Evolutionary conservation across 2,888 invertebrate species (phyloP), one percentile per base, ranked within the genome.

Genomic region (Rotaria sp.): DNA sequence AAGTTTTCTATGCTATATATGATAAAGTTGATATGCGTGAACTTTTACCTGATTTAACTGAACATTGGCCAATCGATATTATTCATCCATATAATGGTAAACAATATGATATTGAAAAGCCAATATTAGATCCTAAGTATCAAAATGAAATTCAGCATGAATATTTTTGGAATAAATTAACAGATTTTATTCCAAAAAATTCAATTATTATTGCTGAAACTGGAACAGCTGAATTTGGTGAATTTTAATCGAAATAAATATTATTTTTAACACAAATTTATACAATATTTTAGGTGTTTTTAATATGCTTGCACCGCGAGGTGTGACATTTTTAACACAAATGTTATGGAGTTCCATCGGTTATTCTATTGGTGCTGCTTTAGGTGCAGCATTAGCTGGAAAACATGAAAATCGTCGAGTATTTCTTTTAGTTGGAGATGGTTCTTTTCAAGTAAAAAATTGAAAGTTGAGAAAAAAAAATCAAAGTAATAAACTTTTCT

Each of bases 21-120:
- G 80, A 80, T 45, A 80, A 80, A 80, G 80, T 80, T 80, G n/a
- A 80, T 80, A 80, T 80, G 80, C 41, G 45, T 45, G 45, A 80
- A 45, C 15, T 80, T 13, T 80, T 80, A 45, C 80, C 80, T 26
- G 80, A 80, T 80, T 26, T 80, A 80, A 80, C 80, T 26, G 45
- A 80, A 21, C 41, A 45, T 10, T 80, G 80, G 80, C 80, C 80
- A 80, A n/a, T 45, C 4, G n/a, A 80, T 45, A 41, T 24, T 11
- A 26, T 45, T n/a, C 41, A n/a, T 15, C 24, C 45, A n/a, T 45
- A 41, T 45, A 45, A 13, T 45, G 45, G 24, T 41, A 80, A 45
- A 80, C 45, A 26, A n/a, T 15, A 4, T 26, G 15, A 26, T 2
- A 10, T 45, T n/a, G 45, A 45, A 26, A 2, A 1, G 15, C n/a